Evolutionary conservation across 2,113 vertebrate genomes (phyloP), one percentile per base, ranked within the genome.

Genomic region (Rissa tridactyla): DNA sequence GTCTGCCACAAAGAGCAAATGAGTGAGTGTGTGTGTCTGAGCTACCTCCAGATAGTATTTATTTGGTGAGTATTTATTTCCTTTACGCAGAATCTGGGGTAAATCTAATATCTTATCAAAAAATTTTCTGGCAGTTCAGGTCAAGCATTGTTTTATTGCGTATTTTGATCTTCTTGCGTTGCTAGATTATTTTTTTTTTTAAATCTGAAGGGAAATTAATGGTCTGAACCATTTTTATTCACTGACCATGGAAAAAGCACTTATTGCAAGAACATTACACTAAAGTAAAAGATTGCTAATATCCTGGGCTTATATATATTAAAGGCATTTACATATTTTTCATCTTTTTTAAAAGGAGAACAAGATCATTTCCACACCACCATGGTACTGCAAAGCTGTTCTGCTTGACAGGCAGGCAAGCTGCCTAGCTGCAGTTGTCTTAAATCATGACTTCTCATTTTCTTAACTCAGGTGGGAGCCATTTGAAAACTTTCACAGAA

Each of bases 381-480:
- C 0, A 9, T 60, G 75, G 47, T 38, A 83, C 34, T 62, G 76
- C 58, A 86, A 90, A 96, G 22, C 40, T 83, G 17, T 78, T 96
- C 32, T 78, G 51, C 82, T 77, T 68, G 75, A 88, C 29, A 52
- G 17, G 80, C 80, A 86, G 60, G 60, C 83, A 96, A 83, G 66
- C 46, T 93, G 73, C 85, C 78, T 85, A 23, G 66, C 57, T 92
- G 85, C 82, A 93, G 72, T 47, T 89, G 44, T 62, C 73, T 94
- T 95, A 92, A 96, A 96, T 96, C 72, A 91, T 8, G 38, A 44
- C 86, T 92, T 96, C 27, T 52, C 38, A 47, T 77, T 64, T 83
- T 78, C 76, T 81, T 54, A 78, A 66, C 49, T 94, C 92, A 92
- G 86, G 86, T 96, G 91, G 94, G 89, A 96, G 69, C 46, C 5